A percentile compares a stretch with the other conserved stretches of the same genome.
These are phyloP conservation scores for Heterodera carotae DNA, from an alignment of 1,140 invertebrate species.

Conservation along the genomic window DNA sequence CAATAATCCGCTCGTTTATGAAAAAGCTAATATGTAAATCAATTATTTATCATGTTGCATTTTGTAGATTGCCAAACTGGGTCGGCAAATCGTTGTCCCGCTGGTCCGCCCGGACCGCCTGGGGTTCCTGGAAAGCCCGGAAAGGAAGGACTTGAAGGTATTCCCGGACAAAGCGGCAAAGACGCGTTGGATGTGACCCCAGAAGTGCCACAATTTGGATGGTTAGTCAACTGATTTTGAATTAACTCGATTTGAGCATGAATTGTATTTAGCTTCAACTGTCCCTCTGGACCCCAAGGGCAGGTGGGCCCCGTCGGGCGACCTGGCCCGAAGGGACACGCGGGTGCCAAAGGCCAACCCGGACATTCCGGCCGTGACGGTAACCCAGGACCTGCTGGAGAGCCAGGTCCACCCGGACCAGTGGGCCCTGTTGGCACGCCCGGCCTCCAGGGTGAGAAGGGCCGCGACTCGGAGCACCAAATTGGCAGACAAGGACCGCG, in stretches of 20 bases:
- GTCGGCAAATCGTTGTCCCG: slow-evolving; percentile 57
- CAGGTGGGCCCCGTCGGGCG: slow-evolving; percentile 59
- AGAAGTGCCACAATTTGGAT: slow-evolving; percentile 46
- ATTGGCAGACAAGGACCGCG: slow-evolving; percentile 15
- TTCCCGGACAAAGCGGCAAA: slow-evolving; percentile 49
- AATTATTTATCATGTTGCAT: background rate
- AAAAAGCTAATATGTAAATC: no score
- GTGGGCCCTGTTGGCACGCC: slow-evolving; percentile 12
- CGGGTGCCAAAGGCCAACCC: slow-evolving; percentile 55
- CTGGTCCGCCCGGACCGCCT: slow-evolving; percentile 62
- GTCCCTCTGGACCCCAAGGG: slow-evolving; percentile 55
- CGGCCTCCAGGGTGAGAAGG: slow-evolving; percentile 10
- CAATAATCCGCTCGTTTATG: no score
- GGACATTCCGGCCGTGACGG: slow-evolving; percentile 59
- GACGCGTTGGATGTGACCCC: slow-evolving; percentile 56
- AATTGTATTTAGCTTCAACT: slow-evolving; percentile 47
- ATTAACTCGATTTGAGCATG: background rate
- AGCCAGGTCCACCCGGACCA: slow-evolving; percentile 41
- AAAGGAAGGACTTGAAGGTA: slow-evolving; percentile 46
- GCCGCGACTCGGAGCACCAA: background rate
- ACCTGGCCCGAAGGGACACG: slow-evolving; percentile 58
- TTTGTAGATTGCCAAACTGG: slow-evolving; percentile 50
- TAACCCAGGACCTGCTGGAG: slow-evolving; percentile 50
- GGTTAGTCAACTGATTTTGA: background rate
- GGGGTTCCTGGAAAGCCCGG: slow-evolving; percentile 46